Conservation (phyloP, 2,888 invertebrate species). For the Kuschelorhynchus macadamiae region DNA sequence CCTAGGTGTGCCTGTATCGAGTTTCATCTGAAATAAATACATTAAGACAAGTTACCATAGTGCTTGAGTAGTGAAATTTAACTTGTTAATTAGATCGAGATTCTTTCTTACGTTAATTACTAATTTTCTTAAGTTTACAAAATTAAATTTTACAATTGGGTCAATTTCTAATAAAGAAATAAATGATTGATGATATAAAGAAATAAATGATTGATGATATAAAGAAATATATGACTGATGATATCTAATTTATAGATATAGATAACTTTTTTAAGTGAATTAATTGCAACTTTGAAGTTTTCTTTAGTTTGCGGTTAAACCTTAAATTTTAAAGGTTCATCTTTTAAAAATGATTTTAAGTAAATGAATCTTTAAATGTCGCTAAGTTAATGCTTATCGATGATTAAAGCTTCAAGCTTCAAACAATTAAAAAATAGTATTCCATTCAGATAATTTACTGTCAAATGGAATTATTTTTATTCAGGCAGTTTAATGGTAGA, state of each 20-base stretch:
- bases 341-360: no score
- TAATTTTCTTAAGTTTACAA: background rate
- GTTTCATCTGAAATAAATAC: background rate
- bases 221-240: background rate
- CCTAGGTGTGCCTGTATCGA: conserved; percentile 12
- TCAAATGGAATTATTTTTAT: no score
- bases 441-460: no score
- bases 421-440: no score
- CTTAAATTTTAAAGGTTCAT: background rate
- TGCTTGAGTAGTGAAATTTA: no score
- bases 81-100: no score
- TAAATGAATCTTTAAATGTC: no score
- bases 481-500: no score
- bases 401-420: no score
- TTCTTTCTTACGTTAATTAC: no score
- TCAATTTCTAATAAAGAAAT: background rate
- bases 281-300: background rate
- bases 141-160: background rate
- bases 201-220: background rate
- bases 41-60: background rate
- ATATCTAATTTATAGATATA: background rate
- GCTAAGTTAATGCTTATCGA: no score
- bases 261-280: background rate
- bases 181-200: background rate
- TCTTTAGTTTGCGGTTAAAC: background rate